These are phyloP conservation scores for Porites evermanni DNA, from an alignment of 92 coral and sea anemone species.

Conservation along the genomic window DNA sequence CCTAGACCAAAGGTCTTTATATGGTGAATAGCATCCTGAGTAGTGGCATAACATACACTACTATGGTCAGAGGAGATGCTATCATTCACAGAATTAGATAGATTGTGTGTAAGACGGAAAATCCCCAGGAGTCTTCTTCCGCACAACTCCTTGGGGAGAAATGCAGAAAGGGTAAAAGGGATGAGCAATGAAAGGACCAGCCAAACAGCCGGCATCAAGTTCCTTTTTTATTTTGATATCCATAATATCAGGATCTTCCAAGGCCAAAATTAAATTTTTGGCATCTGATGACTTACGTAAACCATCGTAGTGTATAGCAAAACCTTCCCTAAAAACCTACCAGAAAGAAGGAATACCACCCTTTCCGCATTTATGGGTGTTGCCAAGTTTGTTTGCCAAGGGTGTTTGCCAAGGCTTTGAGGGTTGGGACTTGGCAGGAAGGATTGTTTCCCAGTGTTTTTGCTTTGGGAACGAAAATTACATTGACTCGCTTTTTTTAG, in stretches of 20 bases:
- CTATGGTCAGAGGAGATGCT: too few relatives aligned
- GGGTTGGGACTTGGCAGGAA: constrained; percentile 22
- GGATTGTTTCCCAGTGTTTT: constrained; percentile 2
- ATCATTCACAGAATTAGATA: too few relatives aligned
- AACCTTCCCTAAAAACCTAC: constrained; percentile 58
- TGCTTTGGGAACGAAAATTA: constrained; percentile 55
- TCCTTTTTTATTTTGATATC: constrained; percentile 37
- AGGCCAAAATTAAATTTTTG: constrained; percentile 39
- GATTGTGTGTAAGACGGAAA: constrained; percentile 19
- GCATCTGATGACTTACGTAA: constrained; percentile 21
- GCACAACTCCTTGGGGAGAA: constrained; percentile 73
- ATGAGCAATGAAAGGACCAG: constrained; percentile 60
- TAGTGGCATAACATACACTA: too few relatives aligned
- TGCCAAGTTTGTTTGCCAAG: too few relatives aligned
- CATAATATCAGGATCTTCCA: constrained; percentile 41
- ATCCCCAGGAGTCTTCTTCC: constrained; percentile 71
- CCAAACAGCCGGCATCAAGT: constrained; percentile 36
- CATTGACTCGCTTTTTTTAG: constrained; percentile 39
- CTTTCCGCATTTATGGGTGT: constrained; percentile 58
- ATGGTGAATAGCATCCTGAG: too few relatives aligned
- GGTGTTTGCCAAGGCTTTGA: neutral
- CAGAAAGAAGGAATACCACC: constrained; percentile 17
- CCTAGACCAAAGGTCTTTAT: too few relatives aligned
- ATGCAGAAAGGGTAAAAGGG: constrained; percentile 58
- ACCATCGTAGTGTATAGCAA: constrained; percentile 49